Base-by-base conservation (phyloP, 1,140 invertebrate species). In the Oryctes rhinoceros region DNA sequence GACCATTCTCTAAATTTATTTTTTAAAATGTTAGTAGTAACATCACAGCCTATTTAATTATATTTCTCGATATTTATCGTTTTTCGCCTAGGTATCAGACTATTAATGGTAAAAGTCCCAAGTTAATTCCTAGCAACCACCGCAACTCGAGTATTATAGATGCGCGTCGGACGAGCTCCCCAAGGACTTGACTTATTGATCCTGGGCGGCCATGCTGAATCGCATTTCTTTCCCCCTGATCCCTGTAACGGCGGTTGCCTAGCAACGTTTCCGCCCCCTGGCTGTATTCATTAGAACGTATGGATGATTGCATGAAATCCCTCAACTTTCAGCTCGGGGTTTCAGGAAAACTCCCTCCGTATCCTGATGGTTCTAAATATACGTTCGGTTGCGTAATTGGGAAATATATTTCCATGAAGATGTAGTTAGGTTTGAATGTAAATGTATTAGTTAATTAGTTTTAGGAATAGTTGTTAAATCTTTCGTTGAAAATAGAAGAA, bases 171-270 rank as follows among this genome's bases (percentile, higher is more conserved):
- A 39, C 77, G 39, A 53, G 49, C 37, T 84, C 84, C 81, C 83
- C 81, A 82, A 83, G 83, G 83, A 85, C 82, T 85, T 85, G 83
- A 85, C 84, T 85, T 85, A 85, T 85, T 85, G 84, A 85, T 85
- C 84, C 84, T 83, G 82, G 81, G 83, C 83, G 76, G 84, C 83
- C 83, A 84, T 85, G 65, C 79, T 84, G 82, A 48, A 78, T 71
- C 78, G 79, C 78, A 82, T 78, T 79, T 76, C 80, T 78, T 65
- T 78, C 47, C 81, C 81, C 82, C 79, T 49, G 48, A 78, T 62
- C 78, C 81, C 79, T 83, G 82, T 80, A 81, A 78, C 79, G 76
- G 24, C 48, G 74, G 83, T 85, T 85, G 82, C 84, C 78, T 80
- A 74, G 83, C 83, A 83, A 85, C 84, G 76, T 82, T 82, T 81